A percentile compares a stretch with the other conserved stretches of the same genome.
phyloP scores from a whole-genome alignment of 1,140 invertebrate genomes.

The Saccostrea cuccullata region DNA sequence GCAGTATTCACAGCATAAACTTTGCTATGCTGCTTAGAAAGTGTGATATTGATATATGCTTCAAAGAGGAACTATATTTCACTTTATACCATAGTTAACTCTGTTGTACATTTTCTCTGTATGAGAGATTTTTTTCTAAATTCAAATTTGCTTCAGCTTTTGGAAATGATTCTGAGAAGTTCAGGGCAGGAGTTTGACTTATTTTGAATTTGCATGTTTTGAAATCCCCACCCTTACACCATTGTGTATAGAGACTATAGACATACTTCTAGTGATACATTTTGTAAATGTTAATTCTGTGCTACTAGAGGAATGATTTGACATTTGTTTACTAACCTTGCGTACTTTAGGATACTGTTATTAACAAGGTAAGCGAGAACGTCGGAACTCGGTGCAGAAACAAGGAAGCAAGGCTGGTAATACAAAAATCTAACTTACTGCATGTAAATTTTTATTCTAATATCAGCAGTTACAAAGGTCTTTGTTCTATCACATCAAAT shows the following conservation, averaged over 20 bases:
- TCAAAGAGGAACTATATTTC: not conserved
- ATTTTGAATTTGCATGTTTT: slow-evolving; percentile 1
- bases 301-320: not conserved
- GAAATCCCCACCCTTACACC: not conserved
- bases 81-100: not conserved
- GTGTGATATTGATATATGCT: not conserved
- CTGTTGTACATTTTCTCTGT: not conserved
- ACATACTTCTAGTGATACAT: not conserved
- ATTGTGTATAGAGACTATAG: not conserved
- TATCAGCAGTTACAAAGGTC: not conserved
- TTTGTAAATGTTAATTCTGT: not conserved
- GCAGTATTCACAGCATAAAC: not conserved
- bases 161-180: not conserved
- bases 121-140: not conserved
- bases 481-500: not conserved
- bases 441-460: not conserved
- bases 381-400: not conserved
- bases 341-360: slow-evolving; percentile 60
- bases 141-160: slow-evolving; percentile 14
- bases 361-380: slow-evolving; percentile 63
- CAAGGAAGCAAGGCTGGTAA: slow-evolving; percentile 20
- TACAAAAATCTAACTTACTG: not conserved
- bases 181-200: not conserved
- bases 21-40: not conserved
- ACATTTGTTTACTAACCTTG: slow-evolving; percentile 40